phyloP scores from a whole-genome alignment of 2,113 vertebrate genomes.

The Crocuta crocuta region DNA sequence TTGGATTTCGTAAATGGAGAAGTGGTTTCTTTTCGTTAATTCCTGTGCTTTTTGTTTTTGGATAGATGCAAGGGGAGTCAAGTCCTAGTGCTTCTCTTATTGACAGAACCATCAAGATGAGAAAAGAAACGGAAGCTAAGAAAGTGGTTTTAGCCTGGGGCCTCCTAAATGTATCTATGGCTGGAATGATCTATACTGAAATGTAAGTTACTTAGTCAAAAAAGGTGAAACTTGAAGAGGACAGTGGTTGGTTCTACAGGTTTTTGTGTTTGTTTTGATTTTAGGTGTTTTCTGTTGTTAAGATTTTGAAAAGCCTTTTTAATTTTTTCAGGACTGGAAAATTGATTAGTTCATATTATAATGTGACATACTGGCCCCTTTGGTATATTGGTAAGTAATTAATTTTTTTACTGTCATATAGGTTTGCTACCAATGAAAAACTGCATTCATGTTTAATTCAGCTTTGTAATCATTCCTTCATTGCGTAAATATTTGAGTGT shows the following conservation, averaged over 20 bases:
- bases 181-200: constrained; percentile 97
- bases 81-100: constrained; percentile 88
- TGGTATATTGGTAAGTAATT: constrained; percentile 96
- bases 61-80: constrained; percentile 87
- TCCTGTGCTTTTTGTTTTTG: constrained; percentile 52
- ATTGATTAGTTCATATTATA: constrained; percentile 93
- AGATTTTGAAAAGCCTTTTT: constrained; percentile 12
- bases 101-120: constrained; percentile 94
- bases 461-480: not conserved
- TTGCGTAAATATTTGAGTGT: constrained; percentile 4
- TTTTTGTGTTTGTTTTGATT: constrained; percentile 33
- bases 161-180: constrained; percentile 94
- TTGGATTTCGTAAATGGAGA: not conserved
- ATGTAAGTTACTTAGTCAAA: constrained; percentile 88
- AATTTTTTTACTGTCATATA: constrained; percentile 41
- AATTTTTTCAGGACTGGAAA: constrained; percentile 93
- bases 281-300: not conserved
- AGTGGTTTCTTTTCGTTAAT: not conserved
- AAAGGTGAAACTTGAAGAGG: not conserved
- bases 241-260: not conserved
- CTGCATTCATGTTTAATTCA: constrained; percentile 22
- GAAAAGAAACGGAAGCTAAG: constrained; percentile 92
- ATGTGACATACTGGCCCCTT: constrained; percentile 94
- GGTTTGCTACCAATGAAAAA: constrained; percentile 41
- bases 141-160: constrained; percentile 96